Evolutionary conservation across 2,113 vertebrate species (phyloP).

Genomic region (Pterocles orientalis): DNA sequence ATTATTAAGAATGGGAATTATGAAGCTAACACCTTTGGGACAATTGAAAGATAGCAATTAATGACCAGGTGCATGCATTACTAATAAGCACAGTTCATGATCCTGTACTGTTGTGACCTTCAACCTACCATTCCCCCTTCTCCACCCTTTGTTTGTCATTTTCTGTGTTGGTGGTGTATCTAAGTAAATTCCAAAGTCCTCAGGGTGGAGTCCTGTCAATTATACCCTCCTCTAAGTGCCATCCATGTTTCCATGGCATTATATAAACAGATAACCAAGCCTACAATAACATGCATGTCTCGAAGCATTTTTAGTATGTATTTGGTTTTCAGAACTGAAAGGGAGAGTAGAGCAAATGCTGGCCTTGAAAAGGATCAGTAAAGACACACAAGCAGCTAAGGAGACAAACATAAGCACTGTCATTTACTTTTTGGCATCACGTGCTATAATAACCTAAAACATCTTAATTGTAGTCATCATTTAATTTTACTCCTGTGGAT

Average conservation of each 20-base stretch:
- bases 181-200: conserved; percentile 57
- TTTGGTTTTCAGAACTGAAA: neutral
- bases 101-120: conserved; percentile 9
- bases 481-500: conserved; percentile 58
- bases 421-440: conserved; percentile 28
- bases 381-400: neutral
- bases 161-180: neutral
- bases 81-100: neutral
- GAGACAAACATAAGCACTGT: neutral
- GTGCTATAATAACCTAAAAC: conserved; percentile 64
- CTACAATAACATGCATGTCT: neutral
- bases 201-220: conserved; percentile 40
- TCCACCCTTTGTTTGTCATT: conserved; percentile 9
- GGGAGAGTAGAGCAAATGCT: neutral
- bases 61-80: neutral
- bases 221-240: conserved; percentile 37
- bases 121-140: neutral
- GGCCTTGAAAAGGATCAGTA: neutral
- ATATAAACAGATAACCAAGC: conserved; percentile 39
- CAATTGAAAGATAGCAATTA: neutral
- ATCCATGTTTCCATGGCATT: conserved; percentile 3
- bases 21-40: neutral
- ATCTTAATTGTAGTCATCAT: conserved; percentile 57
- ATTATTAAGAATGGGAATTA: neutral
- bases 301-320: neutral